Evolutionary conservation across 2,888 invertebrate genomes (phyloP).

Genomic region (Euplexia lucipara): DNA sequence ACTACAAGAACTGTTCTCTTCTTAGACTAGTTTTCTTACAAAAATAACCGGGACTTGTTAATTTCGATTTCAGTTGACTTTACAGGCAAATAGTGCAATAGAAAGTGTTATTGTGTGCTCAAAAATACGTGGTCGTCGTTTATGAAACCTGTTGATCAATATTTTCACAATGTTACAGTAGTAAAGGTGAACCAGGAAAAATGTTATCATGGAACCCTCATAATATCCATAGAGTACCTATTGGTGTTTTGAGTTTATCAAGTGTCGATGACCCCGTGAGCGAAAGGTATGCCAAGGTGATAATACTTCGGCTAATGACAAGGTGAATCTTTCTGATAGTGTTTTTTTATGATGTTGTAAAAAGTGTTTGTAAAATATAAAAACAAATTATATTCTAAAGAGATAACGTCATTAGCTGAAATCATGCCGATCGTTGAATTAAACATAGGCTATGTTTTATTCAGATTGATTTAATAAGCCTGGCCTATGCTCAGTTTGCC

Average conservation of each 20-base stretch:
- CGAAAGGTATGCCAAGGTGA: conserved; percentile 84
- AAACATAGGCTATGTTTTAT: conserved; percentile 19
- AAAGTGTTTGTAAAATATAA: conserved; percentile 15
- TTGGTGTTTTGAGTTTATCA: conserved; percentile 72
- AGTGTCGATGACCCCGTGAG: conserved; percentile 82
- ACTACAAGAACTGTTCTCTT: conserved; percentile 42
- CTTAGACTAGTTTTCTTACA: conserved; percentile 34
- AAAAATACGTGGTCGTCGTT: conserved; percentile 2
- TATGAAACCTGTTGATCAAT: conserved; percentile 5
- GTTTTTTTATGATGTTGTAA: conserved; percentile 18
- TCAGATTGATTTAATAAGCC: conserved; percentile 32
- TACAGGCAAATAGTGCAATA: conserved; percentile 9
- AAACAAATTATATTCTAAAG: conserved; percentile 5
- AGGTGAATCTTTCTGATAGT: conserved; percentile 65
- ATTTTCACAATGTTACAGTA: conserved; percentile 4
- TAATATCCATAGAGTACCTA: conserved; percentile 14
- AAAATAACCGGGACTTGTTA: conserved; percentile 38
- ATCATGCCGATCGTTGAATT: conserved; percentile 36
- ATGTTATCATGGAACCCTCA: conserved; percentile 22
- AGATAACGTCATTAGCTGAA: conserved; percentile 15
- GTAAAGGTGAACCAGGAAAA: conserved; percentile 25
- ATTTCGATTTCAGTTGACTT: conserved; percentile 31
- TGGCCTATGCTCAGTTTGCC: conserved; percentile 20
- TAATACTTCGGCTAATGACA: conserved; percentile 75
- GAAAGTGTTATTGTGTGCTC: conserved; percentile 25